Evolutionary conservation across 2,113 vertebrate species (phyloP).

Genomic region (Phalacrocorax aristotelis): DNA sequence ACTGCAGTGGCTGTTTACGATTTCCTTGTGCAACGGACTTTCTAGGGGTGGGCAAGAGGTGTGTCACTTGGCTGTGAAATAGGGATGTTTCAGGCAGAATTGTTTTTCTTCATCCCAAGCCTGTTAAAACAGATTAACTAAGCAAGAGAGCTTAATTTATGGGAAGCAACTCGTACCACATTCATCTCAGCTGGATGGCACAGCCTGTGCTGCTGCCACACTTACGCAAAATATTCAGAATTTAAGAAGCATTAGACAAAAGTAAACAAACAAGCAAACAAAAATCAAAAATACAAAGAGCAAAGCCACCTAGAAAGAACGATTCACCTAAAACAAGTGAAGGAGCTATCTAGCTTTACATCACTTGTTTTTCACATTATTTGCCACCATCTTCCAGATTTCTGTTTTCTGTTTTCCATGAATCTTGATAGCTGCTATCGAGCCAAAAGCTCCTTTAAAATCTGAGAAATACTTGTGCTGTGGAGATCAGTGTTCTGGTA

Average conservation of each 20-base stretch:
- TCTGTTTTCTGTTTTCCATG: neutral
- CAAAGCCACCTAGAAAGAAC: neutral
- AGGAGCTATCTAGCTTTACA: neutral
- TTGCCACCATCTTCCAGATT: neutral
- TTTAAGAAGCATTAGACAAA: neutral
- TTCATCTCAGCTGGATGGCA: slow-evolving; percentile 2
- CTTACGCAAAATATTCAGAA: neutral
- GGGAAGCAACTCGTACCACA: neutral
- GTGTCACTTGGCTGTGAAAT: neutral
- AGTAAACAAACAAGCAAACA: neutral
- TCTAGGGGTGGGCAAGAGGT: neutral
- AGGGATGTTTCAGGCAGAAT: neutral
- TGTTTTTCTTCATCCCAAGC: neutral
- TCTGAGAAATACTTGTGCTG: neutral
- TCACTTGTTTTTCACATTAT: neutral
- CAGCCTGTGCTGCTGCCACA: neutral
- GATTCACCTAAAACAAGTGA: neutral
- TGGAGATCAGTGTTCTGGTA: neutral
- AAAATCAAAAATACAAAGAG: neutral
- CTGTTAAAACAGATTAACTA: slow-evolving; percentile 28
- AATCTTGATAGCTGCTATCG: neutral
- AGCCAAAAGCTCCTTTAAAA: neutral
- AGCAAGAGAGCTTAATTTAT: neutral
- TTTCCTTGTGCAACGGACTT: neutral
- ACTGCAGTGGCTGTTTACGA: neutral